Percentiles rank a stretch among this genome's conserved stretches.
These are phyloP conservation scores for Nicator chloris DNA, from an alignment of 2,113 vertebrate species.

Conservation along the genomic window DNA sequence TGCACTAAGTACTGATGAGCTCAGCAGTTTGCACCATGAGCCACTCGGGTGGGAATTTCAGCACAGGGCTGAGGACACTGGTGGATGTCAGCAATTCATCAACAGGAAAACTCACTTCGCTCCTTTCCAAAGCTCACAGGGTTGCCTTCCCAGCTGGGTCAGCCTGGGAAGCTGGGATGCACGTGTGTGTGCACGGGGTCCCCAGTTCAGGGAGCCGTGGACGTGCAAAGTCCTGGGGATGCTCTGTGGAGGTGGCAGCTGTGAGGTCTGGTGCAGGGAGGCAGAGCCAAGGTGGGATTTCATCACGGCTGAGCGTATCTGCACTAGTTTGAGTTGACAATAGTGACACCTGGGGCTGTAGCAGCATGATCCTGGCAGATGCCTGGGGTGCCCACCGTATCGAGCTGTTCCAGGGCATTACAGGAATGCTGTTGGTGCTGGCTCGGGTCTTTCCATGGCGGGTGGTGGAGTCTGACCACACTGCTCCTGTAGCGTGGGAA, in stretches of 20 bases:
- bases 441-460: fast-evolving
- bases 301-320: fast-evolving
- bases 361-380: not conserved
- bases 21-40: not conserved
- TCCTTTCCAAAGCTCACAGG: not conserved
- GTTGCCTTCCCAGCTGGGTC: not conserved
- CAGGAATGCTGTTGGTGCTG: fast-evolving
- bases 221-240: fast-evolving
- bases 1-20: not conserved
- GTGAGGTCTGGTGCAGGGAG: not conserved
- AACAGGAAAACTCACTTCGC: not conserved
- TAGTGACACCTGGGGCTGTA: not conserved
- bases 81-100: not conserved
- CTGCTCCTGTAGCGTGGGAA: fast-evolving
- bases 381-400: not conserved
- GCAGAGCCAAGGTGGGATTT: not conserved
- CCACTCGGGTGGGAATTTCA: not conserved
- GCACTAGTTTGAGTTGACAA: fast-evolving
- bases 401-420: fast-evolving
- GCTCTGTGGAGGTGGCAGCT: not conserved
- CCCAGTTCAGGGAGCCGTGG: not conserved
- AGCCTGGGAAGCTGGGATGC: no score
- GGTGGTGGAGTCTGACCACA: not conserved
- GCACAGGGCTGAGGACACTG: not conserved
- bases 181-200: fast-evolving